Percentiles rank a stretch among this genome's conserved stretches.
Conservation (phyloP, 2,113 vertebrate genomes). For the Chauna torquata region DNA sequence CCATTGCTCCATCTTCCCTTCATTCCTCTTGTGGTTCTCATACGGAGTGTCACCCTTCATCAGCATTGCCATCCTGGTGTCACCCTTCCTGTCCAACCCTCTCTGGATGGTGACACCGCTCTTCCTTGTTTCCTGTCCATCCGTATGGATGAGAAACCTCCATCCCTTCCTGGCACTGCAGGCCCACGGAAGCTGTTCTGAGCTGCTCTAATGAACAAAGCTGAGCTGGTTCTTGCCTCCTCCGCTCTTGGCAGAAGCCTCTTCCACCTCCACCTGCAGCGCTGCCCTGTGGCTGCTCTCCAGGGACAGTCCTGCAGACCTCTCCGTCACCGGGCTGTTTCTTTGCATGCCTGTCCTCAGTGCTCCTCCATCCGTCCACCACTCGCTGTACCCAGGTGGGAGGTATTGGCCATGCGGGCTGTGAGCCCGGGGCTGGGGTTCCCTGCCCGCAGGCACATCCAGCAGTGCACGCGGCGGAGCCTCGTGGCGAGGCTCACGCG, state of each 20-base stretch:
- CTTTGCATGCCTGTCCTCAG: background rate
- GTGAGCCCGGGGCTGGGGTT: background rate
- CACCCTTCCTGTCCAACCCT: background rate
- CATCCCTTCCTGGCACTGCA: fast-evolving
- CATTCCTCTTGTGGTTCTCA: background rate
- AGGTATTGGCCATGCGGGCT: background rate
- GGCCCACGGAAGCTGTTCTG: background rate
- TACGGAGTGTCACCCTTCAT: background rate
- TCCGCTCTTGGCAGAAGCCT: background rate
- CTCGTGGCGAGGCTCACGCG: background rate
- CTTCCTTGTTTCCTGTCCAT: background rate
- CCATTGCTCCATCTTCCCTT: background rate
- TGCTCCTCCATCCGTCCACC: background rate
- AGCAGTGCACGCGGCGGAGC: background rate
- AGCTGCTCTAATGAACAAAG: background rate
- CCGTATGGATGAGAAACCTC: background rate
- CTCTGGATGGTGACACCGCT: background rate
- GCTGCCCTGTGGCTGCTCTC: background rate
- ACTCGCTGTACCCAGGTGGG: background rate
- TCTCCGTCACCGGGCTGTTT: background rate
- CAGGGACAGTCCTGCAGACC: background rate
- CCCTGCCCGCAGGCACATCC: background rate
- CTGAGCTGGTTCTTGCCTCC: background rate
- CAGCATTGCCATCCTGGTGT: background rate
- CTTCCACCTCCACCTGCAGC: background rate